phyloP scores from a whole-genome alignment of 2,797 vertebrate species.

The Pipistrellus kuhlii region DNA sequence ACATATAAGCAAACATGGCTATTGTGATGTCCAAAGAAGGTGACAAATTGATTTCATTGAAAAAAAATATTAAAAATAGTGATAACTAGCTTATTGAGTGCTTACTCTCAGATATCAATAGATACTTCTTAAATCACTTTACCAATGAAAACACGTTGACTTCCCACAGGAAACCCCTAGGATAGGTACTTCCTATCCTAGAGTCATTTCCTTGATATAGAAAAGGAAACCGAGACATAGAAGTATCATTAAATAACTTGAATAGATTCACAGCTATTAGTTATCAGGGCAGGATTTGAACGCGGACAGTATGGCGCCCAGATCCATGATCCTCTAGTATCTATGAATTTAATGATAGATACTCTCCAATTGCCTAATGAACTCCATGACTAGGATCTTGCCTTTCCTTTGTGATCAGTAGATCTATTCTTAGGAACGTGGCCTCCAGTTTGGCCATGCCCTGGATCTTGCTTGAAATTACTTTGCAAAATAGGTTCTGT shows the following conservation, averaged over 20 bases:
- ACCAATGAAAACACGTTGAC: background rate
- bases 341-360: background rate
- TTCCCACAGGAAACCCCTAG: background rate
- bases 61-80: background rate
- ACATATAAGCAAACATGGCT: background rate
- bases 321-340: background rate
- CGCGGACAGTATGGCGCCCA: too few species aligned
- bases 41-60: background rate
- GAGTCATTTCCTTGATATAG: background rate
- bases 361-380: background rate
- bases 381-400: background rate
- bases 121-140: background rate
- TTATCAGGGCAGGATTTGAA: background rate
- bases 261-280: background rate
- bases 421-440: background rate
- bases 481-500: background rate
- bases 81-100: background rate
- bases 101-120: background rate
- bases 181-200: background rate
- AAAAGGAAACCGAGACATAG: background rate
- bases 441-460: background rate
- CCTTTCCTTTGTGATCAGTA: background rate
- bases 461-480: background rate
- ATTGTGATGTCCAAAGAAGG: constrained; percentile 13
- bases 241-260: background rate